Percentiles rank a stretch among this genome's conserved stretches.
Evolutionary conservation across 2,113 vertebrate genomes (phyloP).

Genomic region (Chloebia gouldiae): DNA sequence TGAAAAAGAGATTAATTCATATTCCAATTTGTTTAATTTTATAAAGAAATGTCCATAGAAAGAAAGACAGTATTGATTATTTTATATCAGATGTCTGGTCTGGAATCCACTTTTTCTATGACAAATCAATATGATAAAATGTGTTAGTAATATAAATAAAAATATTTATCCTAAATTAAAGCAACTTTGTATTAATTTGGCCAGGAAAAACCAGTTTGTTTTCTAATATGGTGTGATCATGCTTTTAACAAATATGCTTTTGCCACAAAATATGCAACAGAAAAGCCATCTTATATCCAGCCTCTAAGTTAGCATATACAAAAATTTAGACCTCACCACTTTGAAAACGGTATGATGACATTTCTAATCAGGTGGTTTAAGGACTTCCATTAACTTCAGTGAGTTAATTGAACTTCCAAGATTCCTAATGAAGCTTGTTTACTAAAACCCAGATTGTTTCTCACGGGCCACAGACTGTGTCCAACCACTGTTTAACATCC

Average conservation of each 20-base stretch:
- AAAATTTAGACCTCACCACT: not conserved
- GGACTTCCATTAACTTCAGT: not conserved
- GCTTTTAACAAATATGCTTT: not conserved
- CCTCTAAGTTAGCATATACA: not conserved
- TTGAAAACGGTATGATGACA: not conserved
- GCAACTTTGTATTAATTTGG: not conserved
- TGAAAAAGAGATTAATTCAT: not conserved
- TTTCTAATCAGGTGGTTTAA: not conserved
- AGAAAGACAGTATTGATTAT: not conserved
- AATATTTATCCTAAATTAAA: not conserved
- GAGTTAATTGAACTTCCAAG: not conserved
- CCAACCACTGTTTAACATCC: not conserved
- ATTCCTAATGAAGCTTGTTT: not conserved
- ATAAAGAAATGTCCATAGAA: not conserved
- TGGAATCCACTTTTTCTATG: not conserved
- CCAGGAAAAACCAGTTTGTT: constrained; percentile 12
- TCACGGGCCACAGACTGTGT: not conserved
- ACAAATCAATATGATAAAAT: not conserved
- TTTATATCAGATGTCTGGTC: not conserved
- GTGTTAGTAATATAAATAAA: not conserved
- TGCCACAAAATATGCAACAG: not conserved
- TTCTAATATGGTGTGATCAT: not conserved
- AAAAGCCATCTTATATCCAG: not conserved
- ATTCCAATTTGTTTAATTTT: not conserved
- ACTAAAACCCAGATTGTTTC: not conserved